A percentile compares a stretch with the other conserved stretches of the same genome.
Conservation (phyloP, 2,888 invertebrate genomes). For the Saturnia japonica region DNA sequence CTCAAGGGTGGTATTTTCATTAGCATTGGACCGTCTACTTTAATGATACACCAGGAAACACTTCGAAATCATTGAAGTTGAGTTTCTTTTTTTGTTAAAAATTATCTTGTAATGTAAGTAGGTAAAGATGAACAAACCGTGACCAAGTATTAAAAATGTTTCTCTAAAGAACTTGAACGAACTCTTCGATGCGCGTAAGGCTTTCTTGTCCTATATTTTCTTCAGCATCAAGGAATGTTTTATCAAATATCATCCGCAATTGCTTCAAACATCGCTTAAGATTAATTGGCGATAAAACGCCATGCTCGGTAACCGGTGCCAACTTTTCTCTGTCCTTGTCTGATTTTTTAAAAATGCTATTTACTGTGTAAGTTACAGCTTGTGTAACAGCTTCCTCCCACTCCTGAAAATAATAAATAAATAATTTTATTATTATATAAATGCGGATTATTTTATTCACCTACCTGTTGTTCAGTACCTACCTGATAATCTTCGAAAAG, state of each 20-base stretch:
- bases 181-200: constrained; percentile 65
- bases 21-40: no score
- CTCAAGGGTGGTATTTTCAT: no score
- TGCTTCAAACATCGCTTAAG: constrained; percentile 73
- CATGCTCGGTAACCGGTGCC: constrained; percentile 76
- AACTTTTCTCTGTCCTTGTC: constrained; percentile 84
- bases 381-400: constrained; percentile 91
- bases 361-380: constrained; percentile 84
- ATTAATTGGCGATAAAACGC: constrained; percentile 66
- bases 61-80: no score
- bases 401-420: constrained; percentile 72
- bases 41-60: no score
- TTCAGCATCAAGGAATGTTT: constrained; percentile 51
- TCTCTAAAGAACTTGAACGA: constrained; percentile 67
- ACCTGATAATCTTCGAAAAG: constrained; percentile 70
- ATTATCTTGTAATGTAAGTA: no score
- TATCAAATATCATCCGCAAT: constrained; percentile 63
- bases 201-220: constrained; percentile 35
- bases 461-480: constrained; percentile 30
- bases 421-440: neutral
- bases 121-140: no score
- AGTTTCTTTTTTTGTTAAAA: no score
- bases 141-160: no score
- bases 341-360: constrained; percentile 83
- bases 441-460: neutral